Evolutionary conservation across 1,140 invertebrate species (phyloP).

Genomic region (Amphibalanus amphitrite): DNA sequence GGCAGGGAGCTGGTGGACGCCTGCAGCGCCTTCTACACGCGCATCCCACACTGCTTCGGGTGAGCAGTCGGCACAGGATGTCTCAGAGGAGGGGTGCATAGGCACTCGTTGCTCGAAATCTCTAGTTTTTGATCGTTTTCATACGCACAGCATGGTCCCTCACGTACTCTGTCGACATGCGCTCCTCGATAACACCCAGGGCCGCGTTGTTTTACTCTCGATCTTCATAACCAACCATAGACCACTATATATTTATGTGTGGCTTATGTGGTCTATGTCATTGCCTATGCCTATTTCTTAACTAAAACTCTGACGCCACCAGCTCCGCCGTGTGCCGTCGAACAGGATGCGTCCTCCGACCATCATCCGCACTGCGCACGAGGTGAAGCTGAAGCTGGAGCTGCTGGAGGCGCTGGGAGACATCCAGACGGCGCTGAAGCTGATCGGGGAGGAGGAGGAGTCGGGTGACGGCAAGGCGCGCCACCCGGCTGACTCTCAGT

Average conservation of each 20-base stretch:
- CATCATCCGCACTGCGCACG: slow-evolving; percentile 19
- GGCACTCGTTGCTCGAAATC: too few relatives aligned
- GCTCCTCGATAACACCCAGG: too few relatives aligned
- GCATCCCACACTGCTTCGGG: slow-evolving; percentile 2
- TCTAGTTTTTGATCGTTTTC: too few relatives aligned
- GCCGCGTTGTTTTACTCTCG: too few relatives aligned
- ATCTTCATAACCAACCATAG: too few relatives aligned
- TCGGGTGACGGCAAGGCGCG: slow-evolving; percentile 20
- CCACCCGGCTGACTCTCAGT: slow-evolving; percentile 36
- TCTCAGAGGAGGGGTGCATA: slow-evolving; percentile 19
- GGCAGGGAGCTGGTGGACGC: slow-evolving; percentile 21
- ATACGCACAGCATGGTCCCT: too few relatives aligned
- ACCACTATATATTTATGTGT: too few relatives aligned
- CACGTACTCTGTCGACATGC: too few relatives aligned
- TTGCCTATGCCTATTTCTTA: too few relatives aligned
- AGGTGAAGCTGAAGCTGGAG: slow-evolving; percentile 29
- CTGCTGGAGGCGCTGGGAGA: slow-evolving; percentile 37
- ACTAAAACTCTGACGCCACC: too few relatives aligned
- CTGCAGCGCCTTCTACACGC: slow-evolving; percentile 39
- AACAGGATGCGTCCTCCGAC: slow-evolving; percentile 17
- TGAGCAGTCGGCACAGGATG: too few relatives aligned
- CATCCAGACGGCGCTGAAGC: slow-evolving; percentile 36
- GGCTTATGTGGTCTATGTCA: too few relatives aligned
- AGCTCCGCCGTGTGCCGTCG: not conserved
- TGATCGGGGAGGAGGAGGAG: slow-evolving; percentile 27